A percentile compares a stretch with the other conserved stretches of the same genome.
Conservation (phyloP, 2,888 invertebrate genomes). For the Agelastica alni region DNA sequence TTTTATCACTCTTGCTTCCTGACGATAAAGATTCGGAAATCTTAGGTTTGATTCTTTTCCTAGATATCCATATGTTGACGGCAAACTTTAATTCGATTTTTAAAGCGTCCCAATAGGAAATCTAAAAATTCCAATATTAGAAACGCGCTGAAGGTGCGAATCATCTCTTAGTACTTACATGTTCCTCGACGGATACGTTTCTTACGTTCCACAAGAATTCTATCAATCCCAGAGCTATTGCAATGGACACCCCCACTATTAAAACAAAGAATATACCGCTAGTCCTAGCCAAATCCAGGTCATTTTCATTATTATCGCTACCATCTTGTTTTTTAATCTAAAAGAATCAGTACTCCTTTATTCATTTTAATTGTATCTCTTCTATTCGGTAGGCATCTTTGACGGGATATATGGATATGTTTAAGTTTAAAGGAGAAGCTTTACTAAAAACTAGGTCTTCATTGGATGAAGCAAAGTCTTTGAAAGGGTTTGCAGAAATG, state of each 20-base stretch:
- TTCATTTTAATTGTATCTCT: too few relatives aligned
- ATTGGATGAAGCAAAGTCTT: too few relatives aligned
- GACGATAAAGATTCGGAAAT: conserved; percentile 39
- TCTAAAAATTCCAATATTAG: too few relatives aligned
- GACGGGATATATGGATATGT: too few relatives aligned
- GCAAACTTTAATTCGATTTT: conserved; percentile 72
- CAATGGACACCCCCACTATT: conserved; percentile 70
- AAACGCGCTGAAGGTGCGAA: too few relatives aligned
- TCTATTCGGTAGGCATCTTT: too few relatives aligned
- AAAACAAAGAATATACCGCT: conserved; percentile 90
- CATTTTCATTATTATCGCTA: conserved; percentile 22
- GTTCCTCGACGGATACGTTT: conserved; percentile 76
- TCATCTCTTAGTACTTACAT: conserved; percentile 68
- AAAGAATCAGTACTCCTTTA: too few relatives aligned
- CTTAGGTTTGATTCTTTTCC: conserved; percentile 63
- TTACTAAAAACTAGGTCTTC: too few relatives aligned
- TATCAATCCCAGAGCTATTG: conserved; percentile 73
- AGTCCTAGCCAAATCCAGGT: conserved; percentile 78
- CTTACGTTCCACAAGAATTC: conserved; percentile 87
- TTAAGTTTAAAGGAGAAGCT: too few relatives aligned
- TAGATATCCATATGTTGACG: conserved; percentile 70
- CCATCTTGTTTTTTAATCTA: too few relatives aligned
- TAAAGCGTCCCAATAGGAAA: conserved; percentile 70
- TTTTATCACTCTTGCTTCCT: conserved; percentile 48
- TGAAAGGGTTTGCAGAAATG: too few relatives aligned